Base-by-base conservation (phyloP, 2,797 vertebrate species). In the Lepidocolaptes lacrymiger region DNA sequence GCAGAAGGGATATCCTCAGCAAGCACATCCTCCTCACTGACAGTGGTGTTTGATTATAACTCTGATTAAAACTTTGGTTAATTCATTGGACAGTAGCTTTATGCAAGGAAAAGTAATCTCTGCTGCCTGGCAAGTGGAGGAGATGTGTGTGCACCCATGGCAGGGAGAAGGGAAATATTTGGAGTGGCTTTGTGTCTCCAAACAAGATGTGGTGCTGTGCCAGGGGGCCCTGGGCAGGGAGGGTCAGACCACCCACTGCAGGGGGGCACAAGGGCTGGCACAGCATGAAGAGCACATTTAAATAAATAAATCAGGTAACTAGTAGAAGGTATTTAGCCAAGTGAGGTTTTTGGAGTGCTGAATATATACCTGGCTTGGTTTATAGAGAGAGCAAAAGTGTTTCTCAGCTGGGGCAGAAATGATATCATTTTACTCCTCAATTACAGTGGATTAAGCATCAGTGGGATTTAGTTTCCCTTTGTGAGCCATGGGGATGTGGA, bases 371-470 rank as follows among this genome's bases (percentile, higher is more conserved):
- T 39, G 30, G 30, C 52, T 67, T 26, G 30, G 27, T 32, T 49
- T 62, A 36, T 10, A 46, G 34, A 4, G 14, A 63, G 13, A 36
- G 16, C 3, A 34, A 46, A 43, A 37, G 1, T 11, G 7, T 13
- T 39, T 66, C 54, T 78, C 14, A 22, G 30, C 19, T 12, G 20
- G 20, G 36, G 9, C 28, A 78, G 52, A 52, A 79, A 63, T 27
- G 3, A 2, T 2, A 9, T 34, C 13, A 10, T 39, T 49, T 48
- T 17, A 12, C 30, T 61, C 7, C 27, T 79, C 44, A 15, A 1
- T 48, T 13, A 22, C 0, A 0, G 36, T 52, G 27, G 26, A 5
- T 52, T 51, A 43, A 49, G 17, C 32, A 7, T 11, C 51, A 7
- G 3, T 16, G 39, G 55, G 39, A 13, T 73, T 89, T 36, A 12